These are phyloP conservation scores for Tubulanus polymorphus DNA, from an alignment of 2,888 invertebrate genomes.

Conservation along the genomic window DNA sequence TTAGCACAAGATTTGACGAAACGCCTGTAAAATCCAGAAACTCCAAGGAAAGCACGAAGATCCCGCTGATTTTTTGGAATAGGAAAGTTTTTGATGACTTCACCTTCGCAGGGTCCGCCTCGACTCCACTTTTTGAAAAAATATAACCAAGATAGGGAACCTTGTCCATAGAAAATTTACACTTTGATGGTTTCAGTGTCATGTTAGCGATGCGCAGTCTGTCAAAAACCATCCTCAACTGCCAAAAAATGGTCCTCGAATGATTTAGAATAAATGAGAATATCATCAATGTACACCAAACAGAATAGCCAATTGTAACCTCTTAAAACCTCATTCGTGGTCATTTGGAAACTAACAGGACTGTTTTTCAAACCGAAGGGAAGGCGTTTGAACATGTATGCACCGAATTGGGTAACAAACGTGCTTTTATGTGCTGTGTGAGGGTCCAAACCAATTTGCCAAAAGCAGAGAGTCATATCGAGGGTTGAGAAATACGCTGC, in stretches of 20 bases:
- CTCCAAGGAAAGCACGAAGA: too few relatives aligned
- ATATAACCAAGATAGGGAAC: too few relatives aligned
- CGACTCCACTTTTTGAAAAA: too few relatives aligned
- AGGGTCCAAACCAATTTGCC: neutral
- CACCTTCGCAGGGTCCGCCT: too few relatives aligned
- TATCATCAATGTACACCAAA: slow-evolving; percentile 8
- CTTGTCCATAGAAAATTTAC: too few relatives aligned
- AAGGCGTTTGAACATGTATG: neutral
- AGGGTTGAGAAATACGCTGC: slow-evolving; percentile 1
- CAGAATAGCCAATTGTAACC: neutral
- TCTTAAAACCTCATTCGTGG: neutral
- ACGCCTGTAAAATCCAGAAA: too few relatives aligned
- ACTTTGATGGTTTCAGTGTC: too few relatives aligned
- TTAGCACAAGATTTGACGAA: too few relatives aligned
- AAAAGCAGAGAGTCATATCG: neutral
- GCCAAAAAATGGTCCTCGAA: neutral
- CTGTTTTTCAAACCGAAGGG: neutral
- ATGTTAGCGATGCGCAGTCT: too few relatives aligned
- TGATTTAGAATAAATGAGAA: slow-evolving; percentile 4
- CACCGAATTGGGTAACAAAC: neutral
- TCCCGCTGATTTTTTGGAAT: too few relatives aligned
- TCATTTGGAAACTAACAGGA: neutral
- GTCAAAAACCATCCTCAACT: too few relatives aligned
- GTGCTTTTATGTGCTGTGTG: neutral
- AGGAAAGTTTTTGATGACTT: too few relatives aligned